phyloP scores from a whole-genome alignment of 2,797 vertebrate species.

The Peromyscus nudipes region DNA sequence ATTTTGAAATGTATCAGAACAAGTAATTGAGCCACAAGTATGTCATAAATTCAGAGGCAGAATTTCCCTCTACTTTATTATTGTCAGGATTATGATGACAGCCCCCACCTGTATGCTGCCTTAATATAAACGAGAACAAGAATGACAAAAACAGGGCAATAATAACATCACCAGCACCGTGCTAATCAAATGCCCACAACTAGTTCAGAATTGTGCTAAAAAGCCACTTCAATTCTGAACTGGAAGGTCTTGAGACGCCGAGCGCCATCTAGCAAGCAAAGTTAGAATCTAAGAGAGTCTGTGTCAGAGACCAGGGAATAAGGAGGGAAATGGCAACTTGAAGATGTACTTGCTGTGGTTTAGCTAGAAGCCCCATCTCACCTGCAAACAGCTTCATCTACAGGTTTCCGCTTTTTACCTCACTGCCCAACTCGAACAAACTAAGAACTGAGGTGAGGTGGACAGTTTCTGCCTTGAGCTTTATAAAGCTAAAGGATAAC shows the following conservation, averaged over 20 bases:
- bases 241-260: constrained; percentile 92
- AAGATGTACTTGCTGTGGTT: constrained; percentile 11
- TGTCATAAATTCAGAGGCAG: constrained; percentile 48
- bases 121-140: constrained; percentile 57
- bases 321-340: constrained; percentile 1
- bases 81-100: background rate
- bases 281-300: constrained; percentile 90
- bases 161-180: constrained; percentile 43
- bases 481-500: constrained; percentile 36
- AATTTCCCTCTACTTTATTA: constrained; percentile 56
- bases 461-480: constrained; percentile 16
- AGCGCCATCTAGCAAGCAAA: constrained; percentile 98
- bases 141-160: constrained; percentile 47
- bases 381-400: constrained; percentile 58
- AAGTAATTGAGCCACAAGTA: background rate
- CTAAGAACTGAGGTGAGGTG: background rate
- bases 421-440: constrained; percentile 37
- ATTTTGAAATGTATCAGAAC: background rate
- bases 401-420: background rate
- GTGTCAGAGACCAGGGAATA: background rate
- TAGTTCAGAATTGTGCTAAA: constrained; percentile 76
- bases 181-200: constrained; percentile 74
- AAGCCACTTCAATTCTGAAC: constrained; percentile 84
- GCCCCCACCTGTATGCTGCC: background rate
- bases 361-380: constrained; percentile 58